Percentiles rank a stretch among this genome's conserved stretches.
phyloP scores from a whole-genome alignment of 64 coral and sea anemone genomes.

The Porites lutea region DNA sequence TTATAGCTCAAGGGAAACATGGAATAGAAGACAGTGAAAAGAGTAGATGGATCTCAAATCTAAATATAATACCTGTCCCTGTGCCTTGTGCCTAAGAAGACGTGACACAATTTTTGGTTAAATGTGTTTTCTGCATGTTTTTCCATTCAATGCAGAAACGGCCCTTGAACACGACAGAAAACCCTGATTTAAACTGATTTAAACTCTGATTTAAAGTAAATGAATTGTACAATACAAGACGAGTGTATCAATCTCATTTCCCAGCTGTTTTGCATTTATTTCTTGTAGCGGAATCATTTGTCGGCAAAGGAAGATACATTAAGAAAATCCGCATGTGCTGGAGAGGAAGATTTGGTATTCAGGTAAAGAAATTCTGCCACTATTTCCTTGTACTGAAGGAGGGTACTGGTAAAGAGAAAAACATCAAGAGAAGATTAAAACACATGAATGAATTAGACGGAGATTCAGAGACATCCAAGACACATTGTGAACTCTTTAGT shows the following conservation, averaged over 20 bases:
- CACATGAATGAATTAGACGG: slow-evolving; percentile 89
- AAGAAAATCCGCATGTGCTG: slow-evolving; percentile 82
- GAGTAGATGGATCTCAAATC: slow-evolving; percentile 83
- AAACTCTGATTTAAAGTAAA: too few species aligned
- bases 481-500: slow-evolving; percentile 84
- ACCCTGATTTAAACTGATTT: too few species aligned
- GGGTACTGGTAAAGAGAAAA: slow-evolving; percentile 69
- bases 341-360: slow-evolving; percentile 73
- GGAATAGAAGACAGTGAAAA: slow-evolving; percentile 75
- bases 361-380: slow-evolving; percentile 79
- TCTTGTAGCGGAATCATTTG: slow-evolving; percentile 79
- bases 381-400: slow-evolving; percentile 92
- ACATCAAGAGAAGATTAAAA: slow-evolving; percentile 73
- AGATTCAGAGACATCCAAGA: slow-evolving; percentile 76
- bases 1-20: slow-evolving; percentile 63
- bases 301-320: slow-evolving; percentile 81
- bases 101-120: too few species aligned
- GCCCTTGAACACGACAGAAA: too few species aligned
- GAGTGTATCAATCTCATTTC: background rate
- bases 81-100: too few species aligned
- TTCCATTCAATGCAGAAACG: too few species aligned
- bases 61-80: too few species aligned
- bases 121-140: too few species aligned
- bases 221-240: too few species aligned
- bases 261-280: background rate